phyloP scores from a whole-genome alignment of 2,888 invertebrate genomes.

The Scaptomyza tumidula region DNA sequence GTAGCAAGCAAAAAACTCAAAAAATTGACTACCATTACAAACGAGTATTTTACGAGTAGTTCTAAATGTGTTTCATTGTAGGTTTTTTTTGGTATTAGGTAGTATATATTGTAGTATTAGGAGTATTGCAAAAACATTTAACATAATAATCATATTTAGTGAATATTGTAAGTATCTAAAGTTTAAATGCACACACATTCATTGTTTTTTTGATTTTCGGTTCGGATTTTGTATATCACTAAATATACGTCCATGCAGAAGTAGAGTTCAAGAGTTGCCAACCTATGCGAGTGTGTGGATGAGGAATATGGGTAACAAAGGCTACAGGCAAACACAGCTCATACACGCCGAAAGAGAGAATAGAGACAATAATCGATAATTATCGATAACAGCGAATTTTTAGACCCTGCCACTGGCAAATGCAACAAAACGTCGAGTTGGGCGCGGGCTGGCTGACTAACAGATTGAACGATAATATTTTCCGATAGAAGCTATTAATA shows the following conservation, averaged over 20 bases:
- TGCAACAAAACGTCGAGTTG: slow-evolving; percentile 66
- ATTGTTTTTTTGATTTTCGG: slow-evolving; percentile 18
- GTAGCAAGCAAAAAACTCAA: slow-evolving; percentile 55
- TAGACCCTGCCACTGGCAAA: slow-evolving; percentile 29
- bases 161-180: slow-evolving; percentile 46
- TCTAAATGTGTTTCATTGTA: slow-evolving; percentile 35
- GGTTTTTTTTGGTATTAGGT: slow-evolving; percentile 6
- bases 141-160: slow-evolving; percentile 49
- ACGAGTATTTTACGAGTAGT: slow-evolving; percentile 53
- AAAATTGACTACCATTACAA: slow-evolving; percentile 54
- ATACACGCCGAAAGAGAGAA: slow-evolving; percentile 8
- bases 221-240: slow-evolving; percentile 31
- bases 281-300: slow-evolving; percentile 27
- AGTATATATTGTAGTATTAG: slow-evolving; percentile 17
- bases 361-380: slow-evolving; percentile 4
- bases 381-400: slow-evolving; percentile 21
- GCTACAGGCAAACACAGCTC: slow-evolving; percentile 30
- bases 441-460: slow-evolving; percentile 83
- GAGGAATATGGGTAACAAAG: slow-evolving; percentile 7
- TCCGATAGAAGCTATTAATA: slow-evolving; percentile 9
- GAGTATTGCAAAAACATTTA: slow-evolving; percentile 53
- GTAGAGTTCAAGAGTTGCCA: slow-evolving; percentile 41
- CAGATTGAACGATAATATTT: slow-evolving; percentile 16
- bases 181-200: slow-evolving; percentile 57
- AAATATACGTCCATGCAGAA: slow-evolving; percentile 58